A percentile compares a stretch with the other conserved stretches of the same genome.
These are phyloP conservation scores for Ellobium chinense DNA, from an alignment of 2,888 invertebrate species.

Conservation along the genomic window DNA sequence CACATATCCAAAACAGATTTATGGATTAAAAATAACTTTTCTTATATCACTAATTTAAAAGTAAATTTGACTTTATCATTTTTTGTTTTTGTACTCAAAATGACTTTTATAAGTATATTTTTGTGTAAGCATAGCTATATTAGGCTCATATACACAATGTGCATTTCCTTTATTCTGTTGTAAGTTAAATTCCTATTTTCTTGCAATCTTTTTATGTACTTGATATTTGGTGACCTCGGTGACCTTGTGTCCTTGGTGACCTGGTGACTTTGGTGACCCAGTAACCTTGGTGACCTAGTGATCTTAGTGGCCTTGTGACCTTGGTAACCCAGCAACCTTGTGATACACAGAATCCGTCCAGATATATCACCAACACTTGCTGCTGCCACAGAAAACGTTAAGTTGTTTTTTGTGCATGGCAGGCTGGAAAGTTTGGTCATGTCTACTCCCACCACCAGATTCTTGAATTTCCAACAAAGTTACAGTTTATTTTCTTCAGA, in stretches of 20 bases:
- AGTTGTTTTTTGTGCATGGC: not conserved
- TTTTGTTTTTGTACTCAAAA: too few species aligned
- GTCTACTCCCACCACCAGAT: too few species aligned
- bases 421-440: not conserved
- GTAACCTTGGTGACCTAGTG: not conserved
- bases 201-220: not conserved
- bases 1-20: not conserved
- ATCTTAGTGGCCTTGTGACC: too few species aligned
- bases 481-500: not conserved
- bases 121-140: too few species aligned
- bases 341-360: constrained; percentile 41
- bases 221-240: not conserved
- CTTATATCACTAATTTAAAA: too few species aligned
- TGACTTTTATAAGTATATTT: too few species aligned
- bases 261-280: not conserved
- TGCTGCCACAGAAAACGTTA: not conserved
- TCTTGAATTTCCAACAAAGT: not conserved
- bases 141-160: too few species aligned
- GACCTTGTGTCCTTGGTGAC: not conserved
- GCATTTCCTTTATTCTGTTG: too few species aligned
- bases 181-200: not conserved
- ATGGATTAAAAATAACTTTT: not conserved
- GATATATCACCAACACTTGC: not conserved
- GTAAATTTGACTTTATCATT: too few species aligned
- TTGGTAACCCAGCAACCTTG: constrained; percentile 14